A percentile compares a stretch with the other conserved stretches of the same genome.
phyloP scores from a whole-genome alignment of 1,140 invertebrate genomes.

The Glossosoma conforme region DNA sequence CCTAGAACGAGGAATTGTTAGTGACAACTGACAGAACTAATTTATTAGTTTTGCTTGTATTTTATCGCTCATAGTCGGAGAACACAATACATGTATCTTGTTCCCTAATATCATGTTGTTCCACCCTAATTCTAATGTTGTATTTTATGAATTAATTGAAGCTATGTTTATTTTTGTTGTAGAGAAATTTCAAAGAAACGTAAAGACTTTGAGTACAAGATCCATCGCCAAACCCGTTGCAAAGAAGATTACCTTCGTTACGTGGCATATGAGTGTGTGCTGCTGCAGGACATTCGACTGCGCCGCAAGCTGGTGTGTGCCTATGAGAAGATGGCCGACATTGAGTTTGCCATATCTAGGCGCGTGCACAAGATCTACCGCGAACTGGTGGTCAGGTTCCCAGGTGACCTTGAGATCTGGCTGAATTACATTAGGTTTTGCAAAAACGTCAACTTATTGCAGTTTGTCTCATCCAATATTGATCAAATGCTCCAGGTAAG shows the following conservation, averaged over 20 bases:
- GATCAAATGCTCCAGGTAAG: constrained; percentile 43
- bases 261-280: constrained; percentile 65
- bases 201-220: constrained; percentile 66
- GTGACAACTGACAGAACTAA: background rate
- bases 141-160: constrained; percentile 7
- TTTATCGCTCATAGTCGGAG: background rate
- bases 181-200: constrained; percentile 65
- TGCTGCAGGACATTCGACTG: constrained; percentile 60
- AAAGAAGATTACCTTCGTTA: constrained; percentile 70
- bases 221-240: constrained; percentile 59
- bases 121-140: background rate
- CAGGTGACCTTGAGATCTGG: constrained; percentile 66
- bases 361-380: constrained; percentile 62
- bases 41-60: background rate
- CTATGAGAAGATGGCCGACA: constrained; percentile 57
- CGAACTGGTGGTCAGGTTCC: constrained; percentile 56
- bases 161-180: constrained; percentile 30
- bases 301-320: constrained; percentile 53
- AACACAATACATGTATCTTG: background rate
- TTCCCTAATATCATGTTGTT: background rate
- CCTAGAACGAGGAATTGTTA: too few relatives aligned
- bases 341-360: constrained; percentile 61
- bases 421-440: constrained; percentile 69
- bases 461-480: constrained; percentile 41
- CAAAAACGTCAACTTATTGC: constrained; percentile 53